phyloP scores from a whole-genome alignment of 2,113 vertebrate genomes.

The Patagioenas fasciata region DNA sequence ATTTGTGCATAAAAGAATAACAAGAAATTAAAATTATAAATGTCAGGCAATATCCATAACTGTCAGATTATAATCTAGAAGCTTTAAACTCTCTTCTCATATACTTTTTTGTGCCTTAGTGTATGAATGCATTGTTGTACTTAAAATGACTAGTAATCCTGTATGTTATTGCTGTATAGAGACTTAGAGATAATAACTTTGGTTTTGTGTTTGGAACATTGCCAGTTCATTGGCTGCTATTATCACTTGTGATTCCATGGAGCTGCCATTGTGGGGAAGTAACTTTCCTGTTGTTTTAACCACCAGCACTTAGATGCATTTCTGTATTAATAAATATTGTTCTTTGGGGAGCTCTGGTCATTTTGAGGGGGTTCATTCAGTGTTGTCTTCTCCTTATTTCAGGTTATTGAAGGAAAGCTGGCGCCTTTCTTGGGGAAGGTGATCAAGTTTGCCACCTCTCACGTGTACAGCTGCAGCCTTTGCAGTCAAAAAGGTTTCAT shows the following conservation, averaged over 20 bases:
- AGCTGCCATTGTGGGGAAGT: not conserved
- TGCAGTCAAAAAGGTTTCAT: conserved; percentile 98
- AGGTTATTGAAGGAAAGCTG: conserved; percentile 98
- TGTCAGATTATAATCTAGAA: not conserved
- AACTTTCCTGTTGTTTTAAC: not conserved
- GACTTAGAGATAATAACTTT: not conserved
- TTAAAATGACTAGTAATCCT: not conserved
- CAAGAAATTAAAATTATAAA: not conserved
- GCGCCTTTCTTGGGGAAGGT: conserved; percentile 96
- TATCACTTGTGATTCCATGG: not conserved
- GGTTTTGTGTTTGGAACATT: not conserved
- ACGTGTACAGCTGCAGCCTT: conserved; percentile 95
- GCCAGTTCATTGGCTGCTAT: not conserved
- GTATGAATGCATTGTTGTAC: not conserved
- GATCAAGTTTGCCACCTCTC: conserved; percentile 95
- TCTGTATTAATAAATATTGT: conserved; percentile 37
- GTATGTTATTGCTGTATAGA: not conserved
- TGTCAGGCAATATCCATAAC: not conserved
- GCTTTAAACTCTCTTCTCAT: not conserved
- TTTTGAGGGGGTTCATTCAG: not conserved
- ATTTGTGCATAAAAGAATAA: not conserved
- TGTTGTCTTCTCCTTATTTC: conserved; percentile 26
- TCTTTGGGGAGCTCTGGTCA: not conserved
- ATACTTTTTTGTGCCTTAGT: not conserved
- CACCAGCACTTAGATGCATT: not conserved